phyloP scores from a whole-genome alignment of 2,888 invertebrate genomes.

The Zelleria hepariella region DNA sequence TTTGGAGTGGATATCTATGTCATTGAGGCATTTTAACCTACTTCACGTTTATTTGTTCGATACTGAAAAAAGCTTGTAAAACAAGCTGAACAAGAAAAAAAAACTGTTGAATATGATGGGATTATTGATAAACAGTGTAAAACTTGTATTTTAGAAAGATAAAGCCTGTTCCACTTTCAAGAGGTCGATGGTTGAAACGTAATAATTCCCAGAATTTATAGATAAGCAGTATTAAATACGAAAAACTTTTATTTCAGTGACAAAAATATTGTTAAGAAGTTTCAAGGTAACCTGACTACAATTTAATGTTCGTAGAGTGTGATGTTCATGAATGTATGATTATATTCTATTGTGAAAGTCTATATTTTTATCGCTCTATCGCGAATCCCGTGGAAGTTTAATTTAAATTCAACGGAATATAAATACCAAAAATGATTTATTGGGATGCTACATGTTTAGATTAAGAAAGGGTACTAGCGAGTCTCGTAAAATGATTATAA shows the following conservation, averaged over 20 bases:
- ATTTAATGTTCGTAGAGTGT: conserved; percentile 4
- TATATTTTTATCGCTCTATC: conserved; percentile 7
- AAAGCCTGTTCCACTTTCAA: not conserved
- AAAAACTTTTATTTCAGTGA: conserved; percentile 14
- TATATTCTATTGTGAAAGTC: conserved; percentile 6
- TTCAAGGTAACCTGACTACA: not conserved
- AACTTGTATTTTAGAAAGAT: no score
- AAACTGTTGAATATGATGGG: no score
- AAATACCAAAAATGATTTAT: not conserved
- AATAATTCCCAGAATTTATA: conserved; percentile 27
- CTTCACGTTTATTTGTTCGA: no score
- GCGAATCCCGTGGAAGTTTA: conserved; percentile 15
- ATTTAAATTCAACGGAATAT: not conserved
- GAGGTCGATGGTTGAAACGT: no score
- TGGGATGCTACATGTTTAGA: not conserved
- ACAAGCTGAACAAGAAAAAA: no score
- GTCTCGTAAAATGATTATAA: no score
- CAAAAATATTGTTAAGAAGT: not conserved
- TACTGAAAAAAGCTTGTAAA: no score
- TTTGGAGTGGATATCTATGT: no score
- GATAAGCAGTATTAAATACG: conserved; percentile 41
- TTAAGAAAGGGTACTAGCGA: no score
- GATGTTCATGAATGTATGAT: conserved; percentile 8
- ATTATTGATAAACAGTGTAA: no score
- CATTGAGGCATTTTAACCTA: no score